These are phyloP conservation scores for Scalopus aquaticus DNA, from an alignment of 2,113 vertebrate genomes.

Conservation along the genomic window DNA sequence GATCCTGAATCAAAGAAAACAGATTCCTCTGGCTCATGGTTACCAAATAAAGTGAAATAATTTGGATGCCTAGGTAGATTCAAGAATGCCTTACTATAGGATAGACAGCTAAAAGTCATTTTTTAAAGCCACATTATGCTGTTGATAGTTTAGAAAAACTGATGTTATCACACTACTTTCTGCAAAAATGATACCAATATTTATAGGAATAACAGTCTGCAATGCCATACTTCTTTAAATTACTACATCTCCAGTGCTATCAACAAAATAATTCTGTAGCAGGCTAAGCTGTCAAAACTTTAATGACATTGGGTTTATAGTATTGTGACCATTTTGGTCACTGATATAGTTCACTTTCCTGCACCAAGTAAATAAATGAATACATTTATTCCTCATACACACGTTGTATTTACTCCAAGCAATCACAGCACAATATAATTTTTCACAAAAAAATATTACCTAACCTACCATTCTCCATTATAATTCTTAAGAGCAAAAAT, in stretches of 20 bases:
- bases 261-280: background rate
- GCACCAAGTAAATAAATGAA: background rate
- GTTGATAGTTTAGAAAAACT: background rate
- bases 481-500: background rate
- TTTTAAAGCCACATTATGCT: background rate
- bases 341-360: background rate
- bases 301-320: background rate
- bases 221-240: background rate
- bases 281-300: background rate
- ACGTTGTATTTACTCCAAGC: background rate
- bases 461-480: background rate
- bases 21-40: constrained; percentile 33
- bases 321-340: background rate
- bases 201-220: background rate
- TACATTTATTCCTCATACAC: background rate
- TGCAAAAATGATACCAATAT: background rate
- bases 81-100: background rate
- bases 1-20: constrained; percentile 24
- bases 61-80: background rate
- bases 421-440: background rate
- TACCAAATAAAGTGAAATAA: constrained; percentile 47
- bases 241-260: background rate
- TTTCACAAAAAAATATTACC: constrained; percentile 26
- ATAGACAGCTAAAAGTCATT: background rate
- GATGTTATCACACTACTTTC: background rate